phyloP scores from a whole-genome alignment of 2,888 invertebrate species.

The Troglohyphantes excavatus region DNA sequence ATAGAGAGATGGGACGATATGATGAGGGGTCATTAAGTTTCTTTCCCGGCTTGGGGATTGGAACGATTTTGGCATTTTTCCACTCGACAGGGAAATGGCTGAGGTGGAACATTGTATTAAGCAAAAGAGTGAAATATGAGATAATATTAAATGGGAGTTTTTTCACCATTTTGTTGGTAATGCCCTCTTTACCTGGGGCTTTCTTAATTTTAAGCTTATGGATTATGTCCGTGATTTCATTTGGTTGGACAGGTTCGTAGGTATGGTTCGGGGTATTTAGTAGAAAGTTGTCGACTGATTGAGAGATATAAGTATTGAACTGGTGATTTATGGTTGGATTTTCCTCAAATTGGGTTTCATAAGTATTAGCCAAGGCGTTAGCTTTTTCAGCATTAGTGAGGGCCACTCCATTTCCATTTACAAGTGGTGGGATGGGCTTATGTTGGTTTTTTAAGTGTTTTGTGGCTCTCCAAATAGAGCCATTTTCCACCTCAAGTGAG shows the following conservation, averaged over 20 bases:
- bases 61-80: conserved; percentile 8
- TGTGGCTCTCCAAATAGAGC: neutral
- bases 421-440: neutral
- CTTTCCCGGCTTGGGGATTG: neutral
- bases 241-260: neutral
- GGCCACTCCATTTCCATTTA: neutral
- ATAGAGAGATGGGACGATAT: conserved; percentile 27
- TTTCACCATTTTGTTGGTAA: conserved; percentile 32
- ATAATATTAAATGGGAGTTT: neutral
- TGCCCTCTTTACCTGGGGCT: neutral
- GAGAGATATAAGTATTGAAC: neutral
- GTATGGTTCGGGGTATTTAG: neutral
- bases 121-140: neutral
- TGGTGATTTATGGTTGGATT: neutral
- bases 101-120: neutral
- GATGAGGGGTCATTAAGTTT: neutral
- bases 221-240: neutral
- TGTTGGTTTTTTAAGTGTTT: neutral
- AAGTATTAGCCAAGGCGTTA: neutral
- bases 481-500: neutral
- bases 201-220: neutral
- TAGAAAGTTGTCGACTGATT: neutral
- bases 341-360: neutral
- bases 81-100: neutral
- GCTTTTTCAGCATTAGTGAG: neutral